A percentile compares a stretch with the other conserved stretches of the same genome.
Conservation (phyloP, 2,888 invertebrate genomes). For the Helicoverpa assulta region DNA sequence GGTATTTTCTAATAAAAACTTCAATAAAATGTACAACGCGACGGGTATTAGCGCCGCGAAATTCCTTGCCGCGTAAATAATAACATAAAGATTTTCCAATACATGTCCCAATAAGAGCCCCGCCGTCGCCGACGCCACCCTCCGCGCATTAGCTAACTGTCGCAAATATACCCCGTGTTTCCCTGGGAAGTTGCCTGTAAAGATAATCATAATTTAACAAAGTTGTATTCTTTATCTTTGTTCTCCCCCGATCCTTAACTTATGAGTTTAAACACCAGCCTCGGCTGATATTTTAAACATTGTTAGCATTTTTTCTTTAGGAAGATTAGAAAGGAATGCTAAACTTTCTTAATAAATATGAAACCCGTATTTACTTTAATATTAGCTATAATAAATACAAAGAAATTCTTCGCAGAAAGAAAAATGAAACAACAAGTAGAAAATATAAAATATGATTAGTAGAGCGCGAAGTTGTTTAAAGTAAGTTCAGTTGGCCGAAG, state of each 20-base stretch:
- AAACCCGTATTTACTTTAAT: slow-evolving; percentile 59
- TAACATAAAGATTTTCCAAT: slow-evolving; percentile 86
- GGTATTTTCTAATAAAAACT: slow-evolving; percentile 86
- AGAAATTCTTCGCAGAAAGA: slow-evolving; percentile 54
- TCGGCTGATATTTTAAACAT: slow-evolving; percentile 54
- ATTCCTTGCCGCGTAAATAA: slow-evolving; percentile 83
- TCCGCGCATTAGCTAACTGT: slow-evolving; percentile 52
- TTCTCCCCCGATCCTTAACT: slow-evolving; percentile 52
- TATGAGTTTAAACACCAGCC: slow-evolving; percentile 51
- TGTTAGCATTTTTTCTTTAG: slow-evolving; percentile 56
- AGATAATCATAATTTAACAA: slow-evolving; percentile 58
- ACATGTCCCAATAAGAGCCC: slow-evolving; percentile 77
- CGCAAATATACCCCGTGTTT: slow-evolving; percentile 52
- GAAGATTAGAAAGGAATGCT: slow-evolving; percentile 53
- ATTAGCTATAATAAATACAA: slow-evolving; percentile 61
- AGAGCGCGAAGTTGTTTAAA: slow-evolving; percentile 62
- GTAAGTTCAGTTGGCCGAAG: slow-evolving; percentile 57
- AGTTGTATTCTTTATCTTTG: slow-evolving; percentile 48
- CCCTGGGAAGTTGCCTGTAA: slow-evolving; percentile 47
- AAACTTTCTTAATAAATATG: slow-evolving; percentile 67
- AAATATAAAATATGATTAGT: slow-evolving; percentile 62
- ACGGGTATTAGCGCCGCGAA: slow-evolving; percentile 82
- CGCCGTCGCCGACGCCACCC: slow-evolving; percentile 50
- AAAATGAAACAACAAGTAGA: slow-evolving; percentile 44
- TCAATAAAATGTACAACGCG: slow-evolving; percentile 81